phyloP scores from a whole-genome alignment of 2,797 vertebrate species.

The Florisuga fusca region DNA sequence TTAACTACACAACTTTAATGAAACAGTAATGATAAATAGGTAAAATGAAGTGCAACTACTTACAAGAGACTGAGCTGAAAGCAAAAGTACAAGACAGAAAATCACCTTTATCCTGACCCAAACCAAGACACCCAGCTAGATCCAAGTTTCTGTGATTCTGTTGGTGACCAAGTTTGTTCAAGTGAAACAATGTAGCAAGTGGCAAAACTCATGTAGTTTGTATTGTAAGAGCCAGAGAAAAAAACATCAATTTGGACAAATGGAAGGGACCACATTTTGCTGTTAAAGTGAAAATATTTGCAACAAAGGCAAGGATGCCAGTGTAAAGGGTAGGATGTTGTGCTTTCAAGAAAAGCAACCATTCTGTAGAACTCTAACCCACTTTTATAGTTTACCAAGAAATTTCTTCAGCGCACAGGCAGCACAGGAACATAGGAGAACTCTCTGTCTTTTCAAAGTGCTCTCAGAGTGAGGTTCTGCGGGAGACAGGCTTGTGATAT shows the following conservation, averaged over 20 bases:
- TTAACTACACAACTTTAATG: too few species aligned
- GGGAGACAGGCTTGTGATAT: conserved; percentile 45
- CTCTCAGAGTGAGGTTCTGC: not conserved
- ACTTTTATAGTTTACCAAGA: conserved; percentile 38
- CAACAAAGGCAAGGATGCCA: not conserved
- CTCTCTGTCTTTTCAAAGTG: not conserved
- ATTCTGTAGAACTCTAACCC: not conserved
- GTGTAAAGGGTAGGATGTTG: not conserved
- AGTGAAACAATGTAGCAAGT: not conserved
- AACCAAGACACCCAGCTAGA: too few species aligned
- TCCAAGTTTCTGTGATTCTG: not conserved
- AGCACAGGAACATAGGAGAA: not conserved
- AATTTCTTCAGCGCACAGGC: conserved; percentile 24
- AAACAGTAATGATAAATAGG: too few species aligned
- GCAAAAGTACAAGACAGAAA: too few species aligned
- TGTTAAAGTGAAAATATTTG: conserved; percentile 17
- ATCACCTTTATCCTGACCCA: too few species aligned
- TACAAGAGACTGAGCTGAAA: too few species aligned
- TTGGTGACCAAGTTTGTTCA: not conserved
- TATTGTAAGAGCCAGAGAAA: not conserved
- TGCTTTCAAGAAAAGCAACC: conserved; percentile 36
- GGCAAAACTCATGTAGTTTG: not conserved
- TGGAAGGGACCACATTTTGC: not conserved
- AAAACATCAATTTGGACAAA: not conserved
- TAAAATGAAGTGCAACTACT: too few species aligned